Conservation (phyloP, 2,888 invertebrate species). For the Andricus quercusramuli region DNA sequence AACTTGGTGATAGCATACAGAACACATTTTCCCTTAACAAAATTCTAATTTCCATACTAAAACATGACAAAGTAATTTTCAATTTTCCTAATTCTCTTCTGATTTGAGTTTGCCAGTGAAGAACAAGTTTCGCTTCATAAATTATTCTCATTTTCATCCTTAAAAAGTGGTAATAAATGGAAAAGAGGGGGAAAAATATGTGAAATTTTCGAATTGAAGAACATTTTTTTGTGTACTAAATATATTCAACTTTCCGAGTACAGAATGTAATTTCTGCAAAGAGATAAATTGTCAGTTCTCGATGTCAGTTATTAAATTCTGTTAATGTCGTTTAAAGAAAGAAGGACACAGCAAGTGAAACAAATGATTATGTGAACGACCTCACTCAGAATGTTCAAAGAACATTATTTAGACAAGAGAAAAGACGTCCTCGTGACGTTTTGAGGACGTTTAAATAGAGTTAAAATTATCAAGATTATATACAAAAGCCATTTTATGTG, state of each 20-base stretch:
- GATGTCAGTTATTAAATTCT: background rate
- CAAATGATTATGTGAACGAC: slow-evolving; percentile 23
- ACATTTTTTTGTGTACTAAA: background rate
- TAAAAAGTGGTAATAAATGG: background rate
- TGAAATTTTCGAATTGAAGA: background rate
- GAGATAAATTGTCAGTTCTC: background rate
- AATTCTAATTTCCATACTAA: slow-evolving; percentile 9
- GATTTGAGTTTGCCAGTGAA: background rate
- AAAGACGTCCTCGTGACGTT: slow-evolving; percentile 20
- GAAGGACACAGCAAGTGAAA: slow-evolving; percentile 9
- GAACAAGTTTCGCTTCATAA: background rate
- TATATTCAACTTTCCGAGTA: background rate
- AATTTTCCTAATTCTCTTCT: slow-evolving; percentile 3
- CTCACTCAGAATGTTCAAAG: background rate
- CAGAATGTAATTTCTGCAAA: background rate
- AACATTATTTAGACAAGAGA: slow-evolving; percentile 3
- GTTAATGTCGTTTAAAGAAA: slow-evolving; percentile 11
- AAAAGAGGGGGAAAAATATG: background rate
- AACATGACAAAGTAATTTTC: background rate
- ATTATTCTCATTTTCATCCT: background rate
- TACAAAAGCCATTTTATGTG: background rate
- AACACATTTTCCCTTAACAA: background rate
- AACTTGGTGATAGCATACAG: background rate
- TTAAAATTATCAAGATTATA: slow-evolving; percentile 2
- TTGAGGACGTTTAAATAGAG: background rate